These are phyloP conservation scores for Chorisops tibialis DNA, from an alignment of 2,888 invertebrate species.

Conservation along the genomic window DNA sequence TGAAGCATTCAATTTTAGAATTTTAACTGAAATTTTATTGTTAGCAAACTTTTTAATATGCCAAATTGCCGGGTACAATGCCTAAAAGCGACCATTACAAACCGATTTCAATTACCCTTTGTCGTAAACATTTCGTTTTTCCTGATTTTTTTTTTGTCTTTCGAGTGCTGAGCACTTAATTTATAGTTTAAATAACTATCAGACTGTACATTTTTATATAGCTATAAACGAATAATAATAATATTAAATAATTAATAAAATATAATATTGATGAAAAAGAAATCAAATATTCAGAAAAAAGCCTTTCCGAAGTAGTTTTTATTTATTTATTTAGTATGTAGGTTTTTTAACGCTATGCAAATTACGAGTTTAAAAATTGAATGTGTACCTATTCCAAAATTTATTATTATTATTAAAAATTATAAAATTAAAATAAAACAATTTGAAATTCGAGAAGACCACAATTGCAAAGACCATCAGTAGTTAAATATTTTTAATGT, in stretches of 20 bases:
- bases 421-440: neutral
- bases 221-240: neutral
- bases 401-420: neutral
- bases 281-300: neutral
- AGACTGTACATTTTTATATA: slow-evolving; percentile 20
- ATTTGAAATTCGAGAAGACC: too few species aligned
- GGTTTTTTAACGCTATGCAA: slow-evolving; percentile 25
- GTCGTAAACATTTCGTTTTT: too few species aligned
- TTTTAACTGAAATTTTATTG: too few species aligned
- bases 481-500: too few species aligned
- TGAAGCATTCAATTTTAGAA: too few species aligned
- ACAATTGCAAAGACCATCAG: too few species aligned
- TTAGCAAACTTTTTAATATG: too few species aligned
- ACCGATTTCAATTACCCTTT: too few species aligned
- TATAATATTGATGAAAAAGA: neutral
- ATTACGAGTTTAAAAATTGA: neutral
- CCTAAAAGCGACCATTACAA: too few species aligned
- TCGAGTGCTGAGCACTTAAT: too few species aligned
- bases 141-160: too few species aligned
- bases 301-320: slow-evolving; percentile 20
- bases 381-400: slow-evolving; percentile 14
- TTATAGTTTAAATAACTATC: neutral
- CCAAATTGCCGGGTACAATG: too few species aligned
- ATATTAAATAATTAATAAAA: neutral
- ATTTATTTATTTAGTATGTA: slow-evolving; percentile 25